phyloP scores from a whole-genome alignment of 2,888 invertebrate genomes.

The Eledona agricola region DNA sequence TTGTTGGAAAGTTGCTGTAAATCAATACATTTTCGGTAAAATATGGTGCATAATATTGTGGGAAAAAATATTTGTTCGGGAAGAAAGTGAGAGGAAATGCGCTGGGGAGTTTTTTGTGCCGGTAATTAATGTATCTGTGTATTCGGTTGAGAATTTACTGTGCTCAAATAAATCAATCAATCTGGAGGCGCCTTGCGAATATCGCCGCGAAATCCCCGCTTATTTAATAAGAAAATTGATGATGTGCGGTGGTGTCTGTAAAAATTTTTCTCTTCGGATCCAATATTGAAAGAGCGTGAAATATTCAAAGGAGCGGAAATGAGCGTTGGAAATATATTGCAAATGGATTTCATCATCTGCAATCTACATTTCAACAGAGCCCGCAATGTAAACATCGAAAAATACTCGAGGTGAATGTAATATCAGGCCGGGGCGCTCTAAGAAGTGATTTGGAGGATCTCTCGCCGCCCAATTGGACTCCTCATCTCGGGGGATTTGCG shows the following conservation, averaged over 20 bases:
- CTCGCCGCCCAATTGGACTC: slow-evolving; percentile 58
- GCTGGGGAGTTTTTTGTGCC: no score
- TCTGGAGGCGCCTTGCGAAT: not conserved
- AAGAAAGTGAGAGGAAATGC: slow-evolving; percentile 1
- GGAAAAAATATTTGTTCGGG: slow-evolving; percentile 6
- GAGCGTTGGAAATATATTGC: slow-evolving; percentile 55
- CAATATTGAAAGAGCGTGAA: slow-evolving; percentile 44
- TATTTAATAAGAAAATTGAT: slow-evolving; percentile 37
- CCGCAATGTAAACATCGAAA: slow-evolving; percentile 62
- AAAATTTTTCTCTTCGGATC: slow-evolving; percentile 19
- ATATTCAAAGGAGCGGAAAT: slow-evolving; percentile 49
- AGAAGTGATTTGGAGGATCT: slow-evolving; percentile 59
- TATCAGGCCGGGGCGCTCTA: slow-evolving; percentile 55
- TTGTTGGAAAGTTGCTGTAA: no score
- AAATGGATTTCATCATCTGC: slow-evolving; percentile 59
- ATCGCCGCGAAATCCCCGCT: slow-evolving; percentile 30
- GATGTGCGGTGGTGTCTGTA: slow-evolving; percentile 15
- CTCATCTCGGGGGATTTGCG: slow-evolving; percentile 57
- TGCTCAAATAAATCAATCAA: slow-evolving; percentile 15
- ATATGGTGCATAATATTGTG: slow-evolving; percentile 9
- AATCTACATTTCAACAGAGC: slow-evolving; percentile 61
- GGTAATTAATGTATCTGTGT: slow-evolving; percentile 16
- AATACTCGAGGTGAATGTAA: slow-evolving; percentile 61
- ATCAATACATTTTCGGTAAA: no score
- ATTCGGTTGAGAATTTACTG: slow-evolving; percentile 7